Evolutionary conservation across 92 coral and sea anemone genomes (phyloP).

Genomic region (Phenganax marumi): DNA sequence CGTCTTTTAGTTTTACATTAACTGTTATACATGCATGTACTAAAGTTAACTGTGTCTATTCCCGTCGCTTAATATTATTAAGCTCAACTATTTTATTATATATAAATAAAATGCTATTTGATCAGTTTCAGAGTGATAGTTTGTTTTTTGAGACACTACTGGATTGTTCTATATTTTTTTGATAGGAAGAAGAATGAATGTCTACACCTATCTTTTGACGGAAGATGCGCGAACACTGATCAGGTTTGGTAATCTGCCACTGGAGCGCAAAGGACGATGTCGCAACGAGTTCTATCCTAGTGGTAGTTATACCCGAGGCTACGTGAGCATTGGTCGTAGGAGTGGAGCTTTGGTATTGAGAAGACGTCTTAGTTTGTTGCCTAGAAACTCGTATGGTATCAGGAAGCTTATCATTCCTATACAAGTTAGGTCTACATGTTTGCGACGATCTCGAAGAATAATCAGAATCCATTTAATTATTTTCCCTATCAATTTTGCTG

Average conservation of each 20-base stretch:
- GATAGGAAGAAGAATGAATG: neutral
- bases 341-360: neutral
- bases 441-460: neutral
- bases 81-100: too few species aligned
- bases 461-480: neutral
- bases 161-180: neutral
- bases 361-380: neutral
- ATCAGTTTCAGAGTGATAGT: too few species aligned
- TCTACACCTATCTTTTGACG: conserved; percentile 5
- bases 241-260: conserved; percentile 2
- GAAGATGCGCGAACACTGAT: neutral
- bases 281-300: neutral
- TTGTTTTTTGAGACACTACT: too few species aligned
- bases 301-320: neutral
- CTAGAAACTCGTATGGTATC: neutral
- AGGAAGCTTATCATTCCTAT: neutral
- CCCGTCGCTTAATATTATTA: too few species aligned
- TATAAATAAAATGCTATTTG: too few species aligned
- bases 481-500: conserved; percentile 17
- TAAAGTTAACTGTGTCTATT: too few species aligned
- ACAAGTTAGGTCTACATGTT: neutral
- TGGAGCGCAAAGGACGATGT: conserved; percentile 5
- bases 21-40: too few species aligned
- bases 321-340: neutral
- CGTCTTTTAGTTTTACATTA: too few species aligned